Percentiles rank a stretch among this genome's conserved stretches.
Evolutionary conservation across 2,888 invertebrate genomes (phyloP).

Genomic region (Drosophila quinaria): DNA sequence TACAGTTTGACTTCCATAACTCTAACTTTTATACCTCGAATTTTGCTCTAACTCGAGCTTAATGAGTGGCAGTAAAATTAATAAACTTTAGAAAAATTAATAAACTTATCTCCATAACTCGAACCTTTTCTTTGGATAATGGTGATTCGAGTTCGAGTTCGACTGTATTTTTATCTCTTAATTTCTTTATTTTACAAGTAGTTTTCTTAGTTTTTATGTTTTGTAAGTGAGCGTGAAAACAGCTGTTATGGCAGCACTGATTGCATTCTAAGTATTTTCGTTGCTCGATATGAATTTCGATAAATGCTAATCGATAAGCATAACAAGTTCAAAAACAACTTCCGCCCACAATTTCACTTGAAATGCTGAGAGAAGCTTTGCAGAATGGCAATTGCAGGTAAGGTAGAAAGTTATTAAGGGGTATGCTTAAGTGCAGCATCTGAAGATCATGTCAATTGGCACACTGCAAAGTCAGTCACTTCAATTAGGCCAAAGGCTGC

Average conservation of each 20-base stretch:
- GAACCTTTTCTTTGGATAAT: too few relatives aligned
- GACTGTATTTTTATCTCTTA: too few relatives aligned
- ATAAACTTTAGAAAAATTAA: too few relatives aligned
- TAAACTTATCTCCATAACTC: too few relatives aligned
- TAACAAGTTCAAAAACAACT: not conserved
- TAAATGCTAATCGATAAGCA: constrained; percentile 22
- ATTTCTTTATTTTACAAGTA: too few relatives aligned
- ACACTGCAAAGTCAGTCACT: constrained; percentile 6
- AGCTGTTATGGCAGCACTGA: not conserved
- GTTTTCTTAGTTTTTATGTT: too few relatives aligned
- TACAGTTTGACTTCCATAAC: too few relatives aligned
- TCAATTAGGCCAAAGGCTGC: constrained; percentile 18
- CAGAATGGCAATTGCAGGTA: not conserved
- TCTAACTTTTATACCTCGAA: too few relatives aligned
- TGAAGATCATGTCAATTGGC: constrained; percentile 11
- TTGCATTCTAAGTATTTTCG: not conserved
- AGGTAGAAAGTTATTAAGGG: not conserved
- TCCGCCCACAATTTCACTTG: constrained; percentile 13
- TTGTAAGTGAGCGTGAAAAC: not conserved
- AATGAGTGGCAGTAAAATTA: too few relatives aligned
- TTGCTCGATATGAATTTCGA: constrained; percentile 12
- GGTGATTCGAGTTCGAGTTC: too few relatives aligned
- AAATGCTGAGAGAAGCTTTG: constrained; percentile 20
- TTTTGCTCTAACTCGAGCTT: too few relatives aligned
- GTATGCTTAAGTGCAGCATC: not conserved